Base-by-base conservation (phyloP, 2,888 invertebrate genomes). In the Limulus polyphemus region DNA sequence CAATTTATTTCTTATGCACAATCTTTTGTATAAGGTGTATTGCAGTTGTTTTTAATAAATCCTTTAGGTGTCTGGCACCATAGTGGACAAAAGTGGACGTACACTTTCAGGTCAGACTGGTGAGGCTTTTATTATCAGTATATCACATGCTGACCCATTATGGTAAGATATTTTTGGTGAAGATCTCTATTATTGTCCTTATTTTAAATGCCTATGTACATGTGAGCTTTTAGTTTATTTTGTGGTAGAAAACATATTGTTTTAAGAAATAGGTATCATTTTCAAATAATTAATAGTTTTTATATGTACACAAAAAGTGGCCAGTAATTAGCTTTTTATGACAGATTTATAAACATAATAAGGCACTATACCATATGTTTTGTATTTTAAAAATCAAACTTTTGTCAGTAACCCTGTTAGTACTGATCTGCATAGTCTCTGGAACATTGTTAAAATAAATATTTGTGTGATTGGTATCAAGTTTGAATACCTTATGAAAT, bases 101-200 rank as follows among this genome's bases (percentile, higher is more conserved):
- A 82, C 82, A 7, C 72, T 82, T 57, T 81, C 81, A n/a, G 82
- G 82, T 14, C 82, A 82, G 72, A 82, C 81, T 5, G 77, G 77
- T 11, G 82, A 82, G 69, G 82, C 81, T 1, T 82, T 82, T 72
- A 73, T 81, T 51, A 77, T 80, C 66, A 79, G 80, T 69, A 77
- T 81, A 10, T 75, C 77, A 3, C 81, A 81, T 73, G 72, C 76
- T 10, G 70, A 77, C 17, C 79, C 80, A 10, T 62, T 79, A 68
- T 78, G 79, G 80, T 80, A 69, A 69, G 75, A 65, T 55, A 13
- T 51, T 51, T 51, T 51, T 51, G 13, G 3, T 13, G 51, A 13
- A 51, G 12, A 16, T 55, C 32, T 55, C 10, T n/a, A 0, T 55
- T 17, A 14, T 57, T 17, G 1, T 54, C 16, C 17, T 50, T 54